A percentile compares a stretch with the other conserved stretches of the same genome.
Evolutionary conservation across 2,113 vertebrate species (phyloP).

Genomic region (Hiodon tergisus): DNA sequence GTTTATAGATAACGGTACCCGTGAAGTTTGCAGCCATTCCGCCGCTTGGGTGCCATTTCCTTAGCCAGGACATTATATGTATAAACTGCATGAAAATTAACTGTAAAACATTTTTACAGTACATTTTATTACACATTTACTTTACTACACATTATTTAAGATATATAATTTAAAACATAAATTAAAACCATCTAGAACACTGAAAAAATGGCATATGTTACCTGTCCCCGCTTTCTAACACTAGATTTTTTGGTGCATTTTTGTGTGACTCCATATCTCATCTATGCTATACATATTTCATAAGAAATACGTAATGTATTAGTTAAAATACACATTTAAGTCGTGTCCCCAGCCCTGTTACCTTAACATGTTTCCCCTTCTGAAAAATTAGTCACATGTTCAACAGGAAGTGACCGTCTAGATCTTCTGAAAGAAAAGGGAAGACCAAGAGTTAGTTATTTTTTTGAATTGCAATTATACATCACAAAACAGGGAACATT

Average conservation of each 20-base stretch:
- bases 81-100: no score
- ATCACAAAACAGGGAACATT: no score
- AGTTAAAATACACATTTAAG: not conserved
- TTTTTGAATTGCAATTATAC: not conserved
- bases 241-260: no score
- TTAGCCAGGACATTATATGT: no score
- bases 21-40: no score
- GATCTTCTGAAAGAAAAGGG: not conserved
- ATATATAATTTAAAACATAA: not conserved
- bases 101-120: no score
- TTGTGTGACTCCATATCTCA: constrained; percentile 2
- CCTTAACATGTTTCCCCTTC: not conserved
- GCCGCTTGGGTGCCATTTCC: no score
- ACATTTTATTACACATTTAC: no score
- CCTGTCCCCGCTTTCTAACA: constrained; percentile 3
- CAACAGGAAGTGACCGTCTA: not conserved
- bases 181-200: not conserved
- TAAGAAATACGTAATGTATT: not conserved
- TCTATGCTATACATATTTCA: not conserved
- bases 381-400: not conserved
- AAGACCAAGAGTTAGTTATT: not conserved
- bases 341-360: not conserved
- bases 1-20: no score
- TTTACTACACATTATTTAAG: no score
- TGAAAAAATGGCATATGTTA: not conserved